These are phyloP conservation scores for Ondatra zibethicus DNA, from an alignment of 2,113 vertebrate species.

Conservation along the genomic window DNA sequence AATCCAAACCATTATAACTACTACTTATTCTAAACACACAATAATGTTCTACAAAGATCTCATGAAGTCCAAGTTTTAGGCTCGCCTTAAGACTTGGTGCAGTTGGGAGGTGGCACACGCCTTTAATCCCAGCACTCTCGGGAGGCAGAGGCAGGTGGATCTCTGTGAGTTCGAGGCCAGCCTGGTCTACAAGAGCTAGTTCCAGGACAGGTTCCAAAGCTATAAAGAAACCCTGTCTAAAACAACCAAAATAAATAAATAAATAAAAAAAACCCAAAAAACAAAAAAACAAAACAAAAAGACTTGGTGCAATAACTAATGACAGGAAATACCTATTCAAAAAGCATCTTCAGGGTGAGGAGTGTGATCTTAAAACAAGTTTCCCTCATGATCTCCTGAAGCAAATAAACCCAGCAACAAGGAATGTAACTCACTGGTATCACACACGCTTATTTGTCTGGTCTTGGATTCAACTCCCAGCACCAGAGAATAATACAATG, in stretches of 20 bases:
- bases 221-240: no score
- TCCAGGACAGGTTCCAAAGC: no score
- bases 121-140: no score
- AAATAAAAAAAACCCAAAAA: no score
- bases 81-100: not conserved
- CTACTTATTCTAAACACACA: not conserved
- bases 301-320: not conserved
- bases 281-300: no score
- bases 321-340: not conserved
- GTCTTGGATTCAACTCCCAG: not conserved
- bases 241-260: no score
- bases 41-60: not conserved
- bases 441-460: not conserved
- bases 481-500: not conserved
- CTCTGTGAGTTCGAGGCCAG: no score
- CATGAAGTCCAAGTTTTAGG: not conserved
- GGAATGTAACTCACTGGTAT: no score
- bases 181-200: no score
- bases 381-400: not conserved
- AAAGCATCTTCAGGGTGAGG: no score
- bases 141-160: no score
- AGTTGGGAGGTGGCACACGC: no score
- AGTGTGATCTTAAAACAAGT: not conserved
- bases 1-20: not conserved
- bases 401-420: not conserved